Conservation (phyloP, 2,797 vertebrate species). For the Neosilurus mollespiculum region DNA sequence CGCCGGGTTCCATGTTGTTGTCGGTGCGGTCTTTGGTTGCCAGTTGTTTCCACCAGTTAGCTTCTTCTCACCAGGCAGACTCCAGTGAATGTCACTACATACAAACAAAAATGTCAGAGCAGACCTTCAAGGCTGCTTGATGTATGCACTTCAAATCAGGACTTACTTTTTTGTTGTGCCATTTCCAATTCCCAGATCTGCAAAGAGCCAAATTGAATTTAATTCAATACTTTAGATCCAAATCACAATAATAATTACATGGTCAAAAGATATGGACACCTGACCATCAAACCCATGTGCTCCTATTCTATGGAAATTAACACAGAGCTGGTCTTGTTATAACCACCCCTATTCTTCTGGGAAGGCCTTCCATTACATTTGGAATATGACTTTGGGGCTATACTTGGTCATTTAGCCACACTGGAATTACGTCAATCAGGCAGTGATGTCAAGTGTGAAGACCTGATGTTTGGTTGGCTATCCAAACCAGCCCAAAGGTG, state of each 20-base stretch:
- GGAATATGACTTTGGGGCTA: background rate
- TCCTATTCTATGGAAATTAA: background rate
- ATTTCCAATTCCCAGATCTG: conserved; percentile 93
- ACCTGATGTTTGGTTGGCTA: background rate
- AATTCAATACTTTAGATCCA: background rate
- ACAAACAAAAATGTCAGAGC: conserved; percentile 18
- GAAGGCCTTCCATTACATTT: background rate
- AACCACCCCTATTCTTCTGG: background rate
- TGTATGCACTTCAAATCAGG: background rate
- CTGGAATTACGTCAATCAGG: no score
- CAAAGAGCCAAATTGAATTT: conserved; percentile 47
- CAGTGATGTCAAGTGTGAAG: background rate
- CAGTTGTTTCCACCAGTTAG: conserved; percentile 94
- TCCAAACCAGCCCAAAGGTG: background rate
- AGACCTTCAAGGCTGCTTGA: background rate
- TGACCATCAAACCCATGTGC: background rate
- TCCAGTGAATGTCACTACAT: conserved; percentile 92
- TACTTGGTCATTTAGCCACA: background rate
- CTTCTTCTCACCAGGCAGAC: conserved; percentile 93
- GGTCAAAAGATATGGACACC: background rate
- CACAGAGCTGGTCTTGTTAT: background rate
- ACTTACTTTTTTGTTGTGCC: conserved; percentile 92
- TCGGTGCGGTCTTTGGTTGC: conserved; percentile 91
- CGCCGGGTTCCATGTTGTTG: conserved; percentile 93
- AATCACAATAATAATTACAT: background rate